Evolutionary conservation across 2,888 invertebrate species (phyloP), one percentile per base, ranked within the genome.

Genomic region (Dendrolimus pini): DNA sequence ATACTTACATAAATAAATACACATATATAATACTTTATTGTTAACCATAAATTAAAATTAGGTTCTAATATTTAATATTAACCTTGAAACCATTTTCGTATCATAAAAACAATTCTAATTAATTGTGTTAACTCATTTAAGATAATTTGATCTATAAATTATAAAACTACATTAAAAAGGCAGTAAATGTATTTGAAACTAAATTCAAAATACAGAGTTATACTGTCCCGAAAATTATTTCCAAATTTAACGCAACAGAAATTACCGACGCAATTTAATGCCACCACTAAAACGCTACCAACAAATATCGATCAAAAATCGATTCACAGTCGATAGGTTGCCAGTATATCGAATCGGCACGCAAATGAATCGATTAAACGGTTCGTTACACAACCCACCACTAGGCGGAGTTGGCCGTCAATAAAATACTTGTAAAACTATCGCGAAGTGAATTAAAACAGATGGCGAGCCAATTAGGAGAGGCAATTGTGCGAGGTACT

Each of bases 381-480:
- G 75, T 82, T 80, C 77, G 86, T 83, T 86, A 81, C 86, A 77
- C 80, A 75, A 69, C 61, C 68, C 74, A 68, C 78, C 83, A 79
- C 82, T 85, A 85, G 88, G 85, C 86, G 89, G 89, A 85, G 89
- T 86, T 85, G 84, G 85, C 83, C 83, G 82, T 88, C 89, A 87
- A 85, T 89, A 88, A 89, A 89, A 89, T 89, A 87, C 89, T 86
- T 89, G 89, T 89, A 88, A 88, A 90, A 89, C 89, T 89, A 89
- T 89, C 86, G 89, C 88, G 76, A 87, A 89, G 86, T 89, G 89
- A 90, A 90, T 90, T 89, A 85, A 89, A 89, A 86, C 89, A 88
- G 84, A 89, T 88, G 88, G 83, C 76, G 82, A 87, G 83, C 89
- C 90, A 90, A 90, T 90, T 90, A 90, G 90, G 88, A 82, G 75